Base-by-base conservation (phyloP, 2,888 invertebrate species). In the Drosophila kambysellisi region DNA sequence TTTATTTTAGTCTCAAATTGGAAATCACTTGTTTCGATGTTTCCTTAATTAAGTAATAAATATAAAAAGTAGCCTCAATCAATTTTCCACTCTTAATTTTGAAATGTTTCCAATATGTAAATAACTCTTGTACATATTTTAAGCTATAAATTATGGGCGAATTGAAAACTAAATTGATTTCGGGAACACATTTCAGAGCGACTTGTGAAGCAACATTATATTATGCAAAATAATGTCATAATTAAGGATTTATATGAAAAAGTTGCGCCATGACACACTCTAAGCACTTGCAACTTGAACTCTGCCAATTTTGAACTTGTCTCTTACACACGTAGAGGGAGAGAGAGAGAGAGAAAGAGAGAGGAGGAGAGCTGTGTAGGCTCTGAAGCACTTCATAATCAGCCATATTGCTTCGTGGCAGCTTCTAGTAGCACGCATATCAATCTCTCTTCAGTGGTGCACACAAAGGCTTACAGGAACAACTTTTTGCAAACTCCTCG, bases 191-290 rank as follows among this genome's bases (percentile, higher is more conserved):
- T 48, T 58, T 29, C 32, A 8, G 30, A 35, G 29, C 52, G 33
- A 48, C 43, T 67, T 50, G 11, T n/a, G 25, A 43, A 37, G 50
- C 50, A 72, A 76, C 74, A 71, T 74, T 76, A 76, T 86, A 89
- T 89, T 91, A 91, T 92, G 91, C 90, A 92, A 91, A 91, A 83
- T 91, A 90, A 91, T 91, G 91, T 91, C 89, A 91, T 91, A 91
- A 92, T 91, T 91, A 91, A 88, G 90, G 89, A 91, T 92, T 91
- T 83, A 85, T 88, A 71, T 82, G 88, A 70, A 85, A 82, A 83
- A 83, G 88, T 85, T 88, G 69, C 80, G 75, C 89, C 81, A 81
- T 79, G 83, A 74, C 64, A 70, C 76, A 73, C 63, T 74, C 74
- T 80, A 74, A 83, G 81, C 81, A 74, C 76, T 81, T 67, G 63